Conservation (phyloP, 2,113 vertebrate species). For the Lophochroa leadbeateri region DNA sequence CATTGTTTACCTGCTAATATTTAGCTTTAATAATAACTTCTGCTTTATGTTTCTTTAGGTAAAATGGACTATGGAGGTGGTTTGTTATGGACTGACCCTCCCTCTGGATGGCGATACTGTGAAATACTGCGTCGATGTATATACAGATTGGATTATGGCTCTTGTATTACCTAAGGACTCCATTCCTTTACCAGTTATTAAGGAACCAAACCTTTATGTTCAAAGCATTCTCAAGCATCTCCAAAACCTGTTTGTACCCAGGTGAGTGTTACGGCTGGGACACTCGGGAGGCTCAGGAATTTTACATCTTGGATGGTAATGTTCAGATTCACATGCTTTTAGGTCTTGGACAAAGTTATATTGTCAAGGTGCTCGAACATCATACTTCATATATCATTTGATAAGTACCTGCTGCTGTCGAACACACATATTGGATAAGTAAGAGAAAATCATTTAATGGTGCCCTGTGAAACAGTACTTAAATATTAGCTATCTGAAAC, state of each 20-base stretch:
- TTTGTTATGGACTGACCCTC: constrained; percentile 93
- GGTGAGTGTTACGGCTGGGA: constrained; percentile 73
- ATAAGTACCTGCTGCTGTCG: neutral
- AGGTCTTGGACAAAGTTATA: neutral
- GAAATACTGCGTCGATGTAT: constrained; percentile 94
- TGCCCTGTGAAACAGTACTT: neutral
- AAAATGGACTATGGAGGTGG: constrained; percentile 98
- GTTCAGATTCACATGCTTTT: neutral
- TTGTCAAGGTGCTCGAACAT: neutral
- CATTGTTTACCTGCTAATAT: neutral
- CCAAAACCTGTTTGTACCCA: constrained; percentile 94
- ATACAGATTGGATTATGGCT: constrained; percentile 98
- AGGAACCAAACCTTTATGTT: constrained; percentile 93
- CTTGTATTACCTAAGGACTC: constrained; percentile 90
- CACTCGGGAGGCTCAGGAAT: neutral
- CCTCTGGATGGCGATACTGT: constrained; percentile 94
- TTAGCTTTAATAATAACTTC: neutral
- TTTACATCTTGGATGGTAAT: neutral
- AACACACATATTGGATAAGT: rapidly evolving
- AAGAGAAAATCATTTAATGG: neutral
- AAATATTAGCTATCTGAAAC: neutral
- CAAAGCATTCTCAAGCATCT: constrained; percentile 95
- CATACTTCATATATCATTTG: neutral
- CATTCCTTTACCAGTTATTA: constrained; percentile 90
- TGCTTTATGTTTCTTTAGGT: constrained; percentile 77